Percentiles rank a stretch among this genome's conserved stretches.
These are phyloP conservation scores for Uropetala carovei DNA, from an alignment of 2,888 invertebrate species.

Conservation along the genomic window DNA sequence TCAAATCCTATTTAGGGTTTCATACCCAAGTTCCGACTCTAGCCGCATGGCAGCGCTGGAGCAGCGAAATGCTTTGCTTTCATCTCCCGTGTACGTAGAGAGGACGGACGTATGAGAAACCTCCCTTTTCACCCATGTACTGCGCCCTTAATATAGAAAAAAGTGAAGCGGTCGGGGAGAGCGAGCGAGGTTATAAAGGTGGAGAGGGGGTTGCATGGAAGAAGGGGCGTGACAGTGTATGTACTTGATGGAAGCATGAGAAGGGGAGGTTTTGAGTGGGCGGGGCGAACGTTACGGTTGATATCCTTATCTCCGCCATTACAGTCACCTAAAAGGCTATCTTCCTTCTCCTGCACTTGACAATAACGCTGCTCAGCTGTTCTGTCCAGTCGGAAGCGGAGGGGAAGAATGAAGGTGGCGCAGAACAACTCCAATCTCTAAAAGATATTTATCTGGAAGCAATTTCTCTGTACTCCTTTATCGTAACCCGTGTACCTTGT, in stretches of 20 bases:
- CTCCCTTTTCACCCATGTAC: background rate
- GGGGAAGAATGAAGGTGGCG: background rate
- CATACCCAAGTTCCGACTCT: background rate
- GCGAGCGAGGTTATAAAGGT: background rate
- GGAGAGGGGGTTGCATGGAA: background rate
- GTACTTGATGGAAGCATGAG: background rate
- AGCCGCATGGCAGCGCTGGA: background rate
- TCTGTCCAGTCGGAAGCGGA: background rate
- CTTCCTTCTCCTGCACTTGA: conserved; percentile 16
- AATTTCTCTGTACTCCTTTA: background rate
- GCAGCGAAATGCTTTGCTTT: background rate
- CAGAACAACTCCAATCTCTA: conserved; percentile 20
- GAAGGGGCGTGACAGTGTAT: too few relatives aligned
- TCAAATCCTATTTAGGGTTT: too few relatives aligned
- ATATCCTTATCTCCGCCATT: conserved; percentile 64
- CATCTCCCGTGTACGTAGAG: background rate
- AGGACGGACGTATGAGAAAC: background rate
- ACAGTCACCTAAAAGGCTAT: conserved; percentile 57
- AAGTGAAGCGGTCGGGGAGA: background rate
- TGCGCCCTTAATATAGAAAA: background rate
- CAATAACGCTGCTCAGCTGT: conserved; percentile 36
- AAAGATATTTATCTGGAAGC: background rate
- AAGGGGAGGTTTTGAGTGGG: conserved; percentile 1
- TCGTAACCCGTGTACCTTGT: background rate
- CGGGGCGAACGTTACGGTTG: conserved; percentile 46